phyloP scores from a whole-genome alignment of 2,797 vertebrate genomes.

The Sarcoramphus papa region DNA sequence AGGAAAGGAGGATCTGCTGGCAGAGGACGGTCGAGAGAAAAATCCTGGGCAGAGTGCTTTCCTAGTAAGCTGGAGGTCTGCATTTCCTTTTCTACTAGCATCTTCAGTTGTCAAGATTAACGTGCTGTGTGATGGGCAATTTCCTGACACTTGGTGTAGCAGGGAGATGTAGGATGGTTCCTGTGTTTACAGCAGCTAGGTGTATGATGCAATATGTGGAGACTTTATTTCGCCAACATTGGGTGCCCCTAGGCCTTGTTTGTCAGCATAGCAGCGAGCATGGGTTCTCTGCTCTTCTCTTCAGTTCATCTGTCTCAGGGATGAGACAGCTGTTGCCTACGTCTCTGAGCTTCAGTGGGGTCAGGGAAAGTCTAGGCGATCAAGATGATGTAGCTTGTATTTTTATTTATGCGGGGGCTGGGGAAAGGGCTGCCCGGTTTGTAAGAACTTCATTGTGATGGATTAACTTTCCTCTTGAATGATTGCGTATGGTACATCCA shows the following conservation, averaged over 20 bases:
- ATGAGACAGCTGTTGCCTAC: not conserved
- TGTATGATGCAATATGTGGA: not conserved
- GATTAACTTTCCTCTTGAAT: not conserved
- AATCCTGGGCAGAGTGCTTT: not conserved
- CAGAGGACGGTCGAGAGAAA: not conserved
- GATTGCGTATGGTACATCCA: not conserved
- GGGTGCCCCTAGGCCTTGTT: not conserved
- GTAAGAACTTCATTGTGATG: not conserved
- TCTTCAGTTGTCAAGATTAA: not conserved
- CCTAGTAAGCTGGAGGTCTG: not conserved
- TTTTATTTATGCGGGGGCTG: not conserved
- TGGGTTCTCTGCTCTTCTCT: rapidly evolving
- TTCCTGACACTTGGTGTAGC: not conserved
- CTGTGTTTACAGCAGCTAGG: not conserved
- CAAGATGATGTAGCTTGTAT: not conserved
- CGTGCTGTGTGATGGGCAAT: not conserved
- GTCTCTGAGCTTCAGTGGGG: not conserved
- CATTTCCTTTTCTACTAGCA: not conserved
- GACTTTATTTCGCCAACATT: rapidly evolving
- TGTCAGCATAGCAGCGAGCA: not conserved
- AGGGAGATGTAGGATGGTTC: not conserved
- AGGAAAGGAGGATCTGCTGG: not conserved
- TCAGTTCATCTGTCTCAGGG: not conserved
- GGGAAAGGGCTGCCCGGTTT: not conserved
- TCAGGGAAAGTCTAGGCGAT: not conserved